Percentiles rank a stretch among this genome's conserved stretches.
Conservation (phyloP, 2,888 invertebrate species). For the Acanthosepion esculentum region DNA sequence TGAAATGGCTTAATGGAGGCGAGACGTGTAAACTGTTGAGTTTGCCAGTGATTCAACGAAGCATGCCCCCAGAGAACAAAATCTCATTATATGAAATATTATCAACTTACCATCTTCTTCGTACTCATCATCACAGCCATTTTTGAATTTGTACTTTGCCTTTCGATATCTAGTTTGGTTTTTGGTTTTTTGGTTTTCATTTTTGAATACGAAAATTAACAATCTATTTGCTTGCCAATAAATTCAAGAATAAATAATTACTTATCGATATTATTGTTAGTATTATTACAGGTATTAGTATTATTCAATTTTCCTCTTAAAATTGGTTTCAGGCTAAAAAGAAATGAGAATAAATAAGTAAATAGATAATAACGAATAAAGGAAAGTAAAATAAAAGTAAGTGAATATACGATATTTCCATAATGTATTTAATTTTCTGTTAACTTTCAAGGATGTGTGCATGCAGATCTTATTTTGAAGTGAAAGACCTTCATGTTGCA, state of each 20-base stretch:
- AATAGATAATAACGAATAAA: neutral
- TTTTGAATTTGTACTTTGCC: neutral
- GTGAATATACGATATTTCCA: neutral
- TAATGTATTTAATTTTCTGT: neutral
- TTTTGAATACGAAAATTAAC: neutral
- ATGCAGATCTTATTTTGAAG: neutral
- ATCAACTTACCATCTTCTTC: conserved; percentile 33
- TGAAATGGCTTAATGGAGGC: neutral
- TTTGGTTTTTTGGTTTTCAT: neutral
- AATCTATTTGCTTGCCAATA: conserved; percentile 6
- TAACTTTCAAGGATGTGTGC: neutral
- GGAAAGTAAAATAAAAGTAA: neutral
- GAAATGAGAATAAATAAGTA: neutral
- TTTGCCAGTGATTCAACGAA: conserved; percentile 20
- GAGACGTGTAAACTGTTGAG: conserved; percentile 33
- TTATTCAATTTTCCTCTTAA: conserved; percentile 33
- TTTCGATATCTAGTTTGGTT: neutral
- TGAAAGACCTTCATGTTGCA: too few relatives aligned
- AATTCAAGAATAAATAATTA: neutral
- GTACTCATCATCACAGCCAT: neutral
- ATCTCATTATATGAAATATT: conserved; percentile 33
- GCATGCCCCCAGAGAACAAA: conserved; percentile 33
- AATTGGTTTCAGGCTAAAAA: neutral
- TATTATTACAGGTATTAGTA: neutral
- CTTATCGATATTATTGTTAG: neutral